Evolutionary conservation across 2,113 vertebrate species (phyloP).

Genomic region (Petaurus breviceps): DNA sequence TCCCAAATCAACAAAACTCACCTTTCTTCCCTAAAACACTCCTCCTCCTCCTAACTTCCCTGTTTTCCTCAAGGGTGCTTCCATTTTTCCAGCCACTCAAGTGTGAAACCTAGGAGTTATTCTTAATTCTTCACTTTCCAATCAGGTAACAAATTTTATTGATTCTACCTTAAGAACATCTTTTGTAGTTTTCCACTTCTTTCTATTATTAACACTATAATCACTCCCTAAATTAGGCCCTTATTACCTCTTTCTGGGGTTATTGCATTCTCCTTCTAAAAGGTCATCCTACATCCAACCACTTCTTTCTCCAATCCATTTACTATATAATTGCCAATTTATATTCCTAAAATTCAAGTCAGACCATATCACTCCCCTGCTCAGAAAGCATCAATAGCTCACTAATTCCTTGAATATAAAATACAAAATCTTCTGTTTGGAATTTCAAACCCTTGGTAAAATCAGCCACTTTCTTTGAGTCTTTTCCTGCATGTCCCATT

Average conservation of each 20-base stretch:
- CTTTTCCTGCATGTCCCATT: not conserved
- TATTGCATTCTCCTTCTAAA: not conserved
- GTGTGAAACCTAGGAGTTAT: not conserved
- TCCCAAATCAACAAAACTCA: not conserved
- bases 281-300: not conserved
- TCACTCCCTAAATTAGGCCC: too few relatives aligned
- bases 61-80: not conserved
- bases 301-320: not conserved
- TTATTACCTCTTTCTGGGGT: not conserved
- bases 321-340: not conserved
- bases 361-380: not conserved
- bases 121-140: not conserved
- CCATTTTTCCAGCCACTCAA: not conserved
- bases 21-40: not conserved
- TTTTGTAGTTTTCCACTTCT: not conserved
- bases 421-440: not conserved
- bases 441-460: not conserved
- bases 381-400: slow-evolving; percentile 2
- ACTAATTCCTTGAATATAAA: not conserved
- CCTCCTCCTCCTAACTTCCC: not conserved
- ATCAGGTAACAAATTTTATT: not conserved
- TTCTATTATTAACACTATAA: not conserved
- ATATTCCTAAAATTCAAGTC: slow-evolving; percentile 24
- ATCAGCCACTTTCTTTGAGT: not conserved
- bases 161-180: not conserved